Evolutionary conservation across 1,140 invertebrate species (phyloP), one percentile per base, ranked within the genome.

Genomic region (Psilanteris sp.): DNA sequence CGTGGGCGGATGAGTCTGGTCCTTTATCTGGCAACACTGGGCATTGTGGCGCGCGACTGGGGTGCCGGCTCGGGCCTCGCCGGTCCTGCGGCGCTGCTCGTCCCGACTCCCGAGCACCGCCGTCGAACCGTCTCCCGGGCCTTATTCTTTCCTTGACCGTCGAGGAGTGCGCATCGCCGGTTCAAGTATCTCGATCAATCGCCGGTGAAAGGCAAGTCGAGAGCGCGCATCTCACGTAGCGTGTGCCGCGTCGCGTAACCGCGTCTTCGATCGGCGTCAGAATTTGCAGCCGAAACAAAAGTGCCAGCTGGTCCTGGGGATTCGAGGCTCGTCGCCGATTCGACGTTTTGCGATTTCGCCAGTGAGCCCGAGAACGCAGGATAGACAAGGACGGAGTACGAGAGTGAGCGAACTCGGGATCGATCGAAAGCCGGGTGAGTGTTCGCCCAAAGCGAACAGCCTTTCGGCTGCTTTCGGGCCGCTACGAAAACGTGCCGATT

Each of bases 141-240:
- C 67, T 79, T 79, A 82, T 81, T 82, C 76, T 81, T 82, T 80
- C 78, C 57, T 67, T 50, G 71, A 59, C 70, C 66, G 77, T 73
- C 66, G 77, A 67, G 43, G 52, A 34, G 79, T 41, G 73, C 66
- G 39, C 61, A 70, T 73, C 73, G 67, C 32, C 52, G 34, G 52
- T 68, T 24, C 13, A 14, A 24, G 43, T 41, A 34, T 18, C 41
- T 8, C 27, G 50, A 36, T 57, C 16, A 44, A 32, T 14, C 37
- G 46, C 31, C 54, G 50, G 43, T 37, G 16, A 66, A 57, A 57
- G 50, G 54, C 18, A 52, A 57, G 37, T 37, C 16, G 34, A 37
- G 9, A 37, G 39, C 14, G 37, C 18, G 46, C 10, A 41, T 41
- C 5, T 26, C 10, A 10, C 9, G 9, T 10, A 10, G n/a, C 5